Conservation (phyloP, 2,797 vertebrate species). For the Numenius phaeopus region DNA sequence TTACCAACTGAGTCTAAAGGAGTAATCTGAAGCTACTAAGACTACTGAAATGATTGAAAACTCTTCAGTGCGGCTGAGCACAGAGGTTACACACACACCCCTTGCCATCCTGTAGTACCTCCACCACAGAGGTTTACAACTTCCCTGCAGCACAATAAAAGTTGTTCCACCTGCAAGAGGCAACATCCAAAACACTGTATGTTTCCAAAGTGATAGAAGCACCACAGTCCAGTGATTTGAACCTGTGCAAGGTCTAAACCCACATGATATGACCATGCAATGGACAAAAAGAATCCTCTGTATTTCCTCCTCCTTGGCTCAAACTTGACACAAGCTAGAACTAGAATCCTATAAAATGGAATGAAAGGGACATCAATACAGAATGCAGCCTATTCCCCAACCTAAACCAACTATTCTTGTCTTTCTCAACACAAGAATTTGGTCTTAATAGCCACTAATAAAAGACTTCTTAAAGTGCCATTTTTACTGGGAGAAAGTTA, state of each 20-base stretch:
- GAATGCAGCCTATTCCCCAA: not conserved
- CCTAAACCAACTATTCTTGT: not conserved
- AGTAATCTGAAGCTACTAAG: not conserved
- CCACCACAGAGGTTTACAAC: not conserved
- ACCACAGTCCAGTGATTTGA: fast-evolving
- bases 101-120: not conserved
- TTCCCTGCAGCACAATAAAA: not conserved
- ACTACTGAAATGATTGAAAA: not conserved
- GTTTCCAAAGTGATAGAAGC: not conserved
- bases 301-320: not conserved
- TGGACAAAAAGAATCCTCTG: not conserved
- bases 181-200: fast-evolving
- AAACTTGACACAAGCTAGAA: not conserved
- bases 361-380: not conserved
- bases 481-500: not conserved
- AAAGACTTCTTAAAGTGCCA: not conserved
- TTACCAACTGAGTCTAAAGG: not conserved
- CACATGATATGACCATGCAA: fast-evolving
- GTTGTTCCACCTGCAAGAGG: not conserved
- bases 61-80: not conserved
- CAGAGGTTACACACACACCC: not conserved
- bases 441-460: not conserved
- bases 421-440: not conserved
- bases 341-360: not conserved
- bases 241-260: not conserved